A percentile compares a stretch with the other conserved stretches of the same genome.
Conservation (phyloP, 2,113 vertebrate species). For the Paramisgurnus dabryanus region DNA sequence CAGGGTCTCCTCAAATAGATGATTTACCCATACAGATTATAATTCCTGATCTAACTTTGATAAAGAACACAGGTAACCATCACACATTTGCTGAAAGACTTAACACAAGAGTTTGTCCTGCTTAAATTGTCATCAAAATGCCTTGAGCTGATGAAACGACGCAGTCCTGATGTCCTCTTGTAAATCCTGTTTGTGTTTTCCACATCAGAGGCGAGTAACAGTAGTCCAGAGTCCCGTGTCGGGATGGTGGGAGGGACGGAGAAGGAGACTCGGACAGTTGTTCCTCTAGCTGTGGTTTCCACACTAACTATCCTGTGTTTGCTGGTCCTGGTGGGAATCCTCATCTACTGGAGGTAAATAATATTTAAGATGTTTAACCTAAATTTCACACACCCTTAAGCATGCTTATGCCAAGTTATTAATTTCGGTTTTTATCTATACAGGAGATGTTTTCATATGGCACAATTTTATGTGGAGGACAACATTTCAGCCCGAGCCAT, state of each 20-base stretch:
- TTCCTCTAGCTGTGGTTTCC: slow-evolving; percentile 94
- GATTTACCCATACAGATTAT: slow-evolving; percentile 23
- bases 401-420: no score
- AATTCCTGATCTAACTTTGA: slow-evolving; percentile 14
- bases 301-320: slow-evolving; percentile 95
- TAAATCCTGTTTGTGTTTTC: slow-evolving; percentile 57
- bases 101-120: neutral
- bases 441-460: slow-evolving; percentile 95
- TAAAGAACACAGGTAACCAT: slow-evolving; percentile 38
- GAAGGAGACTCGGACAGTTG: slow-evolving; percentile 86
- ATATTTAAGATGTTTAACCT: neutral
- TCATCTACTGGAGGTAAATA: slow-evolving; percentile 96
- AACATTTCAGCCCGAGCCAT: slow-evolving; percentile 87
- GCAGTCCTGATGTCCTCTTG: neutral
- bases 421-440: slow-evolving; percentile 10
- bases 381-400: no score
- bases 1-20: slow-evolving; percentile 8
- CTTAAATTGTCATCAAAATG: neutral
- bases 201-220: slow-evolving; percentile 94
- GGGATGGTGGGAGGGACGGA: slow-evolving; percentile 88
- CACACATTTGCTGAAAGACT: neutral
- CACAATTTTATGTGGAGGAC: slow-evolving; percentile 95
- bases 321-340: slow-evolving; percentile 95
- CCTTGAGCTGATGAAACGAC: neutral
- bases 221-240: slow-evolving; percentile 94